Conservation (phyloP, 2,888 invertebrate genomes). For the Troglohyphantes excavatus region DNA sequence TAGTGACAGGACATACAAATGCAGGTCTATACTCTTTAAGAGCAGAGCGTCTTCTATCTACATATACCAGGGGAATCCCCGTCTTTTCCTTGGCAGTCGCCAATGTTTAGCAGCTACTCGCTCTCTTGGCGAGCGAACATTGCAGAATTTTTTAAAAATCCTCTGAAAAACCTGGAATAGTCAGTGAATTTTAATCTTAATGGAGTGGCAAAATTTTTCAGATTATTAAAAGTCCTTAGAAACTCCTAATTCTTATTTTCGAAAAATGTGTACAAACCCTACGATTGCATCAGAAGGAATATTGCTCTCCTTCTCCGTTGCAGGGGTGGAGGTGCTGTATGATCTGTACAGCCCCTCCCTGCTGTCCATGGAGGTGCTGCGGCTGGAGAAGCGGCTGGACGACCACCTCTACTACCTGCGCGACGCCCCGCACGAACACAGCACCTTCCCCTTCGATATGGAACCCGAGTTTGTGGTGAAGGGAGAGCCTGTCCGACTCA, state of each 20-base stretch:
- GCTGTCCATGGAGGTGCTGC: constrained; percentile 93
- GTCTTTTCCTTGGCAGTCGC: too few relatives aligned
- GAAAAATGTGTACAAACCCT: too few relatives aligned
- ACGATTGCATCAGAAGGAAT: neutral
- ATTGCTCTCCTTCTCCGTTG: constrained; percentile 70
- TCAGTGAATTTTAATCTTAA: neutral
- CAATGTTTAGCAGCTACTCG: too few relatives aligned
- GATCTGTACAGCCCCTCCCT: constrained; percentile 97
- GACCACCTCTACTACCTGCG: constrained; percentile 92
- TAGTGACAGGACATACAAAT: too few relatives aligned
- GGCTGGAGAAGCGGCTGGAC: constrained; percentile 96
- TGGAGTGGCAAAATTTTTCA: neutral
- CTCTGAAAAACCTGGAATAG: too few relatives aligned
- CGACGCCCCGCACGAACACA: constrained; percentile 94
- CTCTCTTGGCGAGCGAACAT: too few relatives aligned
- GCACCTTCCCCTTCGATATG: constrained; percentile 96
- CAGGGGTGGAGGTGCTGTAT: constrained; percentile 88
- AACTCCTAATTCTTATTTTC: too few relatives aligned
- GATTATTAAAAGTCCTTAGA: neutral
- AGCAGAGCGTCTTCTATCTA: too few relatives aligned
- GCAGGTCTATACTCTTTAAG: too few relatives aligned
- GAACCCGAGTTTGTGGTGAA: constrained; percentile 90
- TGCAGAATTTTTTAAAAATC: neutral
- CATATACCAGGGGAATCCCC: too few relatives aligned
- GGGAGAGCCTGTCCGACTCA: constrained; percentile 90